phyloP scores from a whole-genome alignment of 2,797 vertebrate species.

The Podarcis siculus region DNA sequence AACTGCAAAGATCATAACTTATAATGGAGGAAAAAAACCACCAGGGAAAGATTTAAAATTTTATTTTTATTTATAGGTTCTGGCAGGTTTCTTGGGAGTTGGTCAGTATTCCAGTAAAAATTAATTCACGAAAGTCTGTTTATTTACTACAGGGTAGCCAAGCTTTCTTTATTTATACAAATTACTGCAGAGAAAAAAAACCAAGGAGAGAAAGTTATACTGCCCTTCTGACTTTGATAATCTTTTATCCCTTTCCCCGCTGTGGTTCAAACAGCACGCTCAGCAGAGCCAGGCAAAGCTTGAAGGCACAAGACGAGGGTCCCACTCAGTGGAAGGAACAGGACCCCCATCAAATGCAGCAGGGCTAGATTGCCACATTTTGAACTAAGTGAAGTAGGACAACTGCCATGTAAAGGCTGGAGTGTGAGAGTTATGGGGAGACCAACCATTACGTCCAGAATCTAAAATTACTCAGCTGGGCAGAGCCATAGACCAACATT shows the following conservation, averaged over 20 bases:
- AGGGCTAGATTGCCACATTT: background rate
- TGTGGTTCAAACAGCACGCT: background rate
- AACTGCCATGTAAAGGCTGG: background rate
- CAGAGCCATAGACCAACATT: background rate
- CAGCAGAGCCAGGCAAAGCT: background rate
- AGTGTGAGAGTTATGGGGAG: too few species aligned
- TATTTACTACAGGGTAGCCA: background rate
- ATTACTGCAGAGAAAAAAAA: background rate
- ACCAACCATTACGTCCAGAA: too few species aligned
- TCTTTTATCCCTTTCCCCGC: background rate
- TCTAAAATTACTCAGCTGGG: background rate
- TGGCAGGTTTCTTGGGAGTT: conserved; percentile 47
- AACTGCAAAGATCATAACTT: conserved; percentile 64
- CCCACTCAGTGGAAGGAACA: background rate
- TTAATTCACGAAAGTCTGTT: conserved; percentile 34
- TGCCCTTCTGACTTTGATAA: conserved; percentile 19
- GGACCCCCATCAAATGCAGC: background rate
- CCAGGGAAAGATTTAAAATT: conserved; percentile 45
- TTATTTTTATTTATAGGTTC: conserved; percentile 51
- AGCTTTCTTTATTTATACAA: conserved; percentile 39
- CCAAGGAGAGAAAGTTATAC: background rate
- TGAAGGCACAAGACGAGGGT: background rate
- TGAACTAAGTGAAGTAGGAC: background rate
- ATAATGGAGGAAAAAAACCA: conserved; percentile 34
- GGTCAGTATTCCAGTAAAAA: conserved; percentile 18